phyloP scores from a whole-genome alignment of 2,888 invertebrate species.

The Rhamnusium bicolor region DNA sequence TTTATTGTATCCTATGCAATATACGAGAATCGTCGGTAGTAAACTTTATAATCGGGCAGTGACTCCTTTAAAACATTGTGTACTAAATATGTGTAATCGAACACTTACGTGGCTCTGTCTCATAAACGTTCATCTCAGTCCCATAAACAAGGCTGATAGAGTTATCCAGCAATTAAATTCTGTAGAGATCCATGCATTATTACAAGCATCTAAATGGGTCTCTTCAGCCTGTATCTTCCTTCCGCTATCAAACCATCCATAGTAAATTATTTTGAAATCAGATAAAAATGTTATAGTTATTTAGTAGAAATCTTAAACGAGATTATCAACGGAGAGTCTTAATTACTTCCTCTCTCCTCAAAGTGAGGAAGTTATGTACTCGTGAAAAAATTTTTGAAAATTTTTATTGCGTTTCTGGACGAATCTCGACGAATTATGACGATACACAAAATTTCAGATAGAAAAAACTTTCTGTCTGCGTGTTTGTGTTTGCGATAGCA shows the following conservation, averaged over 20 bases:
- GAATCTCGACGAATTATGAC: too few relatives aligned
- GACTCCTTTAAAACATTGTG: slow-evolving; percentile 13
- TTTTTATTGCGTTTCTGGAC: too few relatives aligned
- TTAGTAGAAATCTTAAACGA: not conserved
- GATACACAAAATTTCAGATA: too few relatives aligned
- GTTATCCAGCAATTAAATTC: slow-evolving; percentile 23
- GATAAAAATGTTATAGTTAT: not conserved
- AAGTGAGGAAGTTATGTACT: too few relatives aligned
- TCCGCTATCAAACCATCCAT: not conserved
- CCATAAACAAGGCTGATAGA: slow-evolving; percentile 20
- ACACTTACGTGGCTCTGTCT: slow-evolving; percentile 7
- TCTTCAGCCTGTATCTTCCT: not conserved
- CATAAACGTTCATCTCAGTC: slow-evolving; percentile 1
- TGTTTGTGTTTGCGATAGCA: too few relatives aligned
- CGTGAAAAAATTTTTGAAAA: too few relatives aligned
- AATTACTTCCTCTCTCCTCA: too few relatives aligned
- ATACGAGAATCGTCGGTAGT: not conserved
- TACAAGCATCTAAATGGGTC: not conserved
- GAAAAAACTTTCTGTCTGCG: too few relatives aligned
- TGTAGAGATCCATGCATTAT: not conserved
- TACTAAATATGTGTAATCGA: slow-evolving; percentile 23
- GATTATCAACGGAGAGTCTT: not conserved
- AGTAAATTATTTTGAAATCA: not conserved
- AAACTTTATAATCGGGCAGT: slow-evolving; percentile 11
- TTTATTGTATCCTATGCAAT: not conserved